These are phyloP conservation scores for Venusia cambrica DNA, from an alignment of 2,888 invertebrate genomes.

Conservation along the genomic window DNA sequence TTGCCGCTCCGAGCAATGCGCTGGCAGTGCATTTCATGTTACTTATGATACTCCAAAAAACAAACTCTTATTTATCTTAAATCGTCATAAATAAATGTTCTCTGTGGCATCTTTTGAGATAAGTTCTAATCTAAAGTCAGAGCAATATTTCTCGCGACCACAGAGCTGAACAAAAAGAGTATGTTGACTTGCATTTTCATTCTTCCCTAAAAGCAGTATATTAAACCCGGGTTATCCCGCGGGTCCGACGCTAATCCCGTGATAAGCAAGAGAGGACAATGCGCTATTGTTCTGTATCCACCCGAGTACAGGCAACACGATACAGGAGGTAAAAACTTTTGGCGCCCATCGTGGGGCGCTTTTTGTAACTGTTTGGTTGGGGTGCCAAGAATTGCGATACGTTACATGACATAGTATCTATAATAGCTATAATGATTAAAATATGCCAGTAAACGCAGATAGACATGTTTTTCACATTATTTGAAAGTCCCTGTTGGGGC, in stretches of 20 bases:
- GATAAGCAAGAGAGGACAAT: constrained; percentile 25
- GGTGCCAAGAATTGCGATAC: no score
- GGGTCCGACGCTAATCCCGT: constrained; percentile 21
- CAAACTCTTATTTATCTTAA: no score
- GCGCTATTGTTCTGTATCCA: constrained; percentile 22
- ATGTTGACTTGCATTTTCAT: constrained; percentile 20
- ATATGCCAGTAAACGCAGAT: no score
- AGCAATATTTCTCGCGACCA: constrained; percentile 10
- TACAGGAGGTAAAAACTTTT: constrained; percentile 1
- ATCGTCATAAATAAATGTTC: no score
- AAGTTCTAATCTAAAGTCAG: constrained; percentile 3
- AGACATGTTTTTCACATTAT: no score
- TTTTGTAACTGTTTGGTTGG: no score
- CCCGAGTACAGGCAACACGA: constrained; percentile 3
- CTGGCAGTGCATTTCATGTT: no score
- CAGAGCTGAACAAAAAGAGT: constrained; percentile 17
- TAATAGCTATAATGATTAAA: no score
- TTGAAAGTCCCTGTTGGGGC: background rate
- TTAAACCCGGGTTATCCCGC: constrained; percentile 17
- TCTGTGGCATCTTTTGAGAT: no score
- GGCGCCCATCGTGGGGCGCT: constrained; percentile 5
- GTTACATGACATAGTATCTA: no score
- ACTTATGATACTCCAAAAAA: no score
- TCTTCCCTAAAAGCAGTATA: constrained; percentile 22
- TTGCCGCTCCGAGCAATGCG: no score